Base-by-base conservation (phyloP, 2,113 vertebrate genomes). In the Phylloscopus whistleri region DNA sequence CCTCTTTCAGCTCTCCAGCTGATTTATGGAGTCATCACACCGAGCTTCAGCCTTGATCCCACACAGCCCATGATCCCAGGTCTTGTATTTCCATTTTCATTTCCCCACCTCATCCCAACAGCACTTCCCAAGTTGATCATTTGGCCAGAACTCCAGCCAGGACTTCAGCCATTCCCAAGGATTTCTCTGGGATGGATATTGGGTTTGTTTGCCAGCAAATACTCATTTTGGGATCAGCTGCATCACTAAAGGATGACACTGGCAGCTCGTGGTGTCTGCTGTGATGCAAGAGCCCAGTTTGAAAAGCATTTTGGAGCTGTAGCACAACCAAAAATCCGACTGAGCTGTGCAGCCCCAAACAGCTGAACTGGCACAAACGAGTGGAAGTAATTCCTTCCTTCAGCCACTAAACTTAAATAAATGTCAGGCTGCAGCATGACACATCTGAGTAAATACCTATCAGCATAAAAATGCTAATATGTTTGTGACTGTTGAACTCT, bases 361-460 rank as follows among this genome's bases (percentile, higher is more conserved):
- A 92, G 94, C 96, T 90, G 87, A 91, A 88, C 31, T 58, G 85
- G 88, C 95, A 94, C 70, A 90, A 93, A 62, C 0, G 5, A 75
- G 48, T 60, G 78, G 60, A 89, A 93, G 53, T 16, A 66, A 93
- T 85, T 90, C 94, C 85, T 51, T 89, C 96, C 96, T 87, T 92
- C 91, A 95, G 89, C 91, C 77, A 59, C 84, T 68, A n/a, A 72
- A 85, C 68, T 72, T 33, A 46, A 84, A 82, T 33, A 91, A 91
- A 91, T 58, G 92, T 86, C 94, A 96, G 79, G 68, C 78, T 86
- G 90, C 63, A 86, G 90, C 92, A 43, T 13, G 27, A 60, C 66
- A 72, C 87, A 87, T 64, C 70, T 80, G 70, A 88, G 66, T n/a
- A 91, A 94, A 94, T 33, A 87, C 74, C 63, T 62, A 56, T 49